phyloP scores from a whole-genome alignment of 2,888 invertebrate genomes.

The Harpagoxenus sublaevis region DNA sequence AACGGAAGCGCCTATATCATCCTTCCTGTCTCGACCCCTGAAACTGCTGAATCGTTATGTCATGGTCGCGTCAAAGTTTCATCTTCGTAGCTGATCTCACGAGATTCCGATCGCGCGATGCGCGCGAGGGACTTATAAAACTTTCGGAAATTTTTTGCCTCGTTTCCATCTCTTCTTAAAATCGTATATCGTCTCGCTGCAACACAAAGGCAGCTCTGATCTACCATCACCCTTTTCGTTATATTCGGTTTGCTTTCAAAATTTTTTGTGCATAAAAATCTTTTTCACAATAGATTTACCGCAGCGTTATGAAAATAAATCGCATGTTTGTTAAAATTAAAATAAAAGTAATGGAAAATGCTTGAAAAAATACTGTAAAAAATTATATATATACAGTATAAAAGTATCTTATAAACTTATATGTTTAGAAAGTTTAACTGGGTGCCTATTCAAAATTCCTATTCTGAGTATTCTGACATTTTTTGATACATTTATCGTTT shows the following conservation, averaged over 20 bases:
- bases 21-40: slow-evolving; percentile 15
- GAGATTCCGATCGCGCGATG: slow-evolving; percentile 68
- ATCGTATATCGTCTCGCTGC: not conserved
- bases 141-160: slow-evolving; percentile 28
- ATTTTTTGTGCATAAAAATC: slow-evolving; percentile 1
- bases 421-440: not conserved
- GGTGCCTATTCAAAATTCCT: not conserved
- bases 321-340: not conserved
- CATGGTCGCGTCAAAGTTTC: slow-evolving; percentile 66
- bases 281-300: not conserved
- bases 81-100: slow-evolving; percentile 70
- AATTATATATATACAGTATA: not conserved
- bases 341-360: not conserved
- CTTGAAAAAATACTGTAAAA: not conserved
- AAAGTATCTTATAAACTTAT: not conserved
- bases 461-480: not conserved
- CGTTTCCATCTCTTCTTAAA: not conserved
- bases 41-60: slow-evolving; percentile 68
- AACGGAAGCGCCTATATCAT: slow-evolving; percentile 38
- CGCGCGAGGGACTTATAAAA: slow-evolving; percentile 12
- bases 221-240: not conserved
- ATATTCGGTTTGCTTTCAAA: not conserved
- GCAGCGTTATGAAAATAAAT: not conserved
- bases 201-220: not conserved
- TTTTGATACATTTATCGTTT: not conserved